Evolutionary conservation across 2,888 invertebrate species (phyloP).

Genomic region (Trachelus stipa): DNA sequence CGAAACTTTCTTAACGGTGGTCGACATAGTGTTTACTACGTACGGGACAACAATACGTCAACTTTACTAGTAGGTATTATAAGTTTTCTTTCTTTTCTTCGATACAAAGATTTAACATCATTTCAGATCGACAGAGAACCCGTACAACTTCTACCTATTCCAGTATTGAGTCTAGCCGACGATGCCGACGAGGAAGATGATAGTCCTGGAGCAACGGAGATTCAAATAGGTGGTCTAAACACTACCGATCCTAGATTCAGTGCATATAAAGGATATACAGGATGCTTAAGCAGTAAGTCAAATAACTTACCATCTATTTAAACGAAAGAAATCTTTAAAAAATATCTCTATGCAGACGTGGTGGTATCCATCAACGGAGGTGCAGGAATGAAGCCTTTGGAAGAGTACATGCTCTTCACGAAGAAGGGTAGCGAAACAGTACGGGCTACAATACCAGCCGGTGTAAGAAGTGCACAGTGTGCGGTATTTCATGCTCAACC

Average conservation of each 20-base stretch:
- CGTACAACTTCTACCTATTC: conserved; percentile 77
- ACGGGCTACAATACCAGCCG: conserved; percentile 87
- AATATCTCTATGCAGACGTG: conserved; percentile 73
- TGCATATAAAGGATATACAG: conserved; percentile 88
- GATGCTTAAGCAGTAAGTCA: conserved; percentile 88
- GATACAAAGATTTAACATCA: background rate
- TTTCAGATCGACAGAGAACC: conserved; percentile 81
- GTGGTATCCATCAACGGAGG: conserved; percentile 84
- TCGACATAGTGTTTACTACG: conserved; percentile 80
- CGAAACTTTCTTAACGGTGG: conserved; percentile 86
- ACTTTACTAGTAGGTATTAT: conserved; percentile 67
- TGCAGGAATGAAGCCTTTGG: conserved; percentile 82
- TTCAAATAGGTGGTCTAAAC: conserved; percentile 88
- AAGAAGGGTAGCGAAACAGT: conserved; percentile 86
- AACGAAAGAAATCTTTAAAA: background rate
- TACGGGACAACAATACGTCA: conserved; percentile 78
- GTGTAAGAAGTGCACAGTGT: conserved; percentile 88
- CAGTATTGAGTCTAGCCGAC: conserved; percentile 77
- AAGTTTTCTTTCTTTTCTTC: background rate
- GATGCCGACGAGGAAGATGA: conserved; percentile 59
- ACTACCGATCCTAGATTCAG: conserved; percentile 85
- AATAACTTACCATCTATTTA: background rate
- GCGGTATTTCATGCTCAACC: conserved; percentile 74
- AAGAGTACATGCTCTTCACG: conserved; percentile 93
- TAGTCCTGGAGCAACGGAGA: conserved; percentile 76